phyloP scores from a whole-genome alignment of 2,888 invertebrate species.

The Acleris laterana region DNA sequence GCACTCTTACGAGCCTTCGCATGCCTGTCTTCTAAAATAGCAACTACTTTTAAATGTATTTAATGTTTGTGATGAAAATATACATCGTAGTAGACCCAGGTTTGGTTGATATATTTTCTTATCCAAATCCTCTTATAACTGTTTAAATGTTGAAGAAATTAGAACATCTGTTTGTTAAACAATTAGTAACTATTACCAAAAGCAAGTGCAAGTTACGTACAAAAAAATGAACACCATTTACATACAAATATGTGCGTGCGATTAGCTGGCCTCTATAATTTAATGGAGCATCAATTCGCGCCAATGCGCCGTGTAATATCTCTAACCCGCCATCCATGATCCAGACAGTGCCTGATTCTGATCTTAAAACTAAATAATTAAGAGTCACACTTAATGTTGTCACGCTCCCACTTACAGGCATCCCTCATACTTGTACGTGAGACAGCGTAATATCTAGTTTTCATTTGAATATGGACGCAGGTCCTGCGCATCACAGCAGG shows the following conservation, averaged over 20 bases:
- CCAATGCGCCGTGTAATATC: slow-evolving; percentile 48
- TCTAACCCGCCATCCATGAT: slow-evolving; percentile 50
- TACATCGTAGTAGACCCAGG: no score
- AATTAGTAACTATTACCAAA: background rate
- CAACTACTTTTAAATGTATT: no score
- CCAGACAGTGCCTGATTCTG: slow-evolving; percentile 41
- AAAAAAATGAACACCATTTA: slow-evolving; percentile 12
- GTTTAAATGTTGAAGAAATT: no score
- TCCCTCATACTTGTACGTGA: slow-evolving; percentile 1
- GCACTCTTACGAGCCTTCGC: background rate
- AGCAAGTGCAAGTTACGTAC: background rate
- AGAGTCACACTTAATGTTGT: slow-evolving; percentile 5
- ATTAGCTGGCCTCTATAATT: slow-evolving; percentile 7
- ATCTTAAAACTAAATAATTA: slow-evolving; percentile 19
- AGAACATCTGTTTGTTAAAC: background rate
- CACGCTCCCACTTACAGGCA: slow-evolving; percentile 9
- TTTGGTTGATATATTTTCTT: no score
- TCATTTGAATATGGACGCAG: background rate
- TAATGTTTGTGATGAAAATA: no score
- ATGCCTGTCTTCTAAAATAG: no score
- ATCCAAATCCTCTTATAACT: no score
- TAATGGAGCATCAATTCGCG: slow-evolving; percentile 36
- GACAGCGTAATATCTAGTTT: background rate
- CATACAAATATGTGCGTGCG: slow-evolving; percentile 12
- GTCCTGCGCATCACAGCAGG: background rate